Conservation (phyloP, 2,113 vertebrate species). For the Ictidomys tridecemlineatus region DNA sequence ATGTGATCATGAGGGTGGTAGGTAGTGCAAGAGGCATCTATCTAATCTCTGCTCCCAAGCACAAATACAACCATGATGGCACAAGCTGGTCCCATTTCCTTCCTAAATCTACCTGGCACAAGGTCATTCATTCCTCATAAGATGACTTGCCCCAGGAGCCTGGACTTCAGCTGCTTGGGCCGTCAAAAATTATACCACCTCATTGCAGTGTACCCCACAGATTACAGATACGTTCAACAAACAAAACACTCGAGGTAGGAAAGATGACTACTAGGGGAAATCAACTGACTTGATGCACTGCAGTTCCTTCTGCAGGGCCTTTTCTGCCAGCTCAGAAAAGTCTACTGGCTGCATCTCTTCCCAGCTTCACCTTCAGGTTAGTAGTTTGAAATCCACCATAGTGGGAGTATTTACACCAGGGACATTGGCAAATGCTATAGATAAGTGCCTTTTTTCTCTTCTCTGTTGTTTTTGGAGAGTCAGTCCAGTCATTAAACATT, state of each 20-base stretch:
- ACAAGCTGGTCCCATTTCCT: not conserved
- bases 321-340: not conserved
- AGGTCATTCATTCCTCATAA: not conserved
- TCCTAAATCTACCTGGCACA: not conserved
- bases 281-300: not conserved
- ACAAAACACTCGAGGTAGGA: not conserved
- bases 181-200: not conserved
- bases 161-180: not conserved
- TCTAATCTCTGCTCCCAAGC: not conserved
- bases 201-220: not conserved
- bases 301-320: not conserved
- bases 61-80: not conserved
- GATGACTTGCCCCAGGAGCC: not conserved
- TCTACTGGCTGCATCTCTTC: not conserved
- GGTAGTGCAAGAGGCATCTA: not conserved
- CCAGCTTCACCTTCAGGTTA: not conserved
- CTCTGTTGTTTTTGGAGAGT: not conserved
- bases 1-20: not conserved
- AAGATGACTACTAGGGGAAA: not conserved
- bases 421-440: not conserved
- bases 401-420: not conserved
- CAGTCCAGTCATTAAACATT: slow-evolving; percentile 3
- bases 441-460: not conserved
- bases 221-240: not conserved
- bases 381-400: not conserved